A percentile compares a stretch with the other conserved stretches of the same genome.
Evolutionary conservation across 2,888 invertebrate species (phyloP).

Genomic region (Nyleta sp.): DNA sequence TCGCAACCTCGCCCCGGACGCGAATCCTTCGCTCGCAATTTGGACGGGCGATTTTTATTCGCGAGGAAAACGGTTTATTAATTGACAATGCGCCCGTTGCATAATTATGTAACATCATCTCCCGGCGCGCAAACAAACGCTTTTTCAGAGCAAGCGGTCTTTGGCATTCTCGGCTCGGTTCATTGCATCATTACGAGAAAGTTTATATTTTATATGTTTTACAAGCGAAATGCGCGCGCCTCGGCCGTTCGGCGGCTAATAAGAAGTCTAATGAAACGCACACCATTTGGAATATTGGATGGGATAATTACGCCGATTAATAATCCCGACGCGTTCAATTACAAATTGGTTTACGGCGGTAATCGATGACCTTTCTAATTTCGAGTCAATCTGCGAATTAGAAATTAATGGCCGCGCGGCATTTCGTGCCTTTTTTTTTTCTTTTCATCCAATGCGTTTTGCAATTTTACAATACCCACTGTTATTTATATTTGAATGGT

Average conservation of each 20-base stretch:
- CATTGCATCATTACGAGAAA: constrained; percentile 59
- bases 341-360: constrained; percentile 23
- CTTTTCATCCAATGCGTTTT: neutral
- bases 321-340: constrained; percentile 14
- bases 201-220: constrained; percentile 49
- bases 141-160: constrained; percentile 36
- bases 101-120: constrained; percentile 29
- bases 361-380: constrained; percentile 38
- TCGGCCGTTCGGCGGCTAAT: constrained; percentile 15
- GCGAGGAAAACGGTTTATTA: constrained; percentile 2
- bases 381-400: constrained; percentile 12
- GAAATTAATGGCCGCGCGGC: constrained; percentile 19
- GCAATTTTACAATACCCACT: too few species aligned
- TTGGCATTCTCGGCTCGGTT: constrained; percentile 37
- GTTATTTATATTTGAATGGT: too few species aligned
- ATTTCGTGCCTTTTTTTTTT: too few species aligned
- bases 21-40: constrained; percentile 21
- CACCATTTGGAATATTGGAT: constrained; percentile 28
- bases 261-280: constrained; percentile 29
- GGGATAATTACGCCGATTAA: constrained; percentile 35
- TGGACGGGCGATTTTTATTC: neutral
- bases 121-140: constrained; percentile 7
- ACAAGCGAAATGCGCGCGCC: constrained; percentile 28
- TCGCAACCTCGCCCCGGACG: constrained; percentile 17
- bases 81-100: constrained; percentile 12